These are phyloP conservation scores for Micromys minutus DNA, from an alignment of 2,113 vertebrate species.

Conservation along the genomic window DNA sequence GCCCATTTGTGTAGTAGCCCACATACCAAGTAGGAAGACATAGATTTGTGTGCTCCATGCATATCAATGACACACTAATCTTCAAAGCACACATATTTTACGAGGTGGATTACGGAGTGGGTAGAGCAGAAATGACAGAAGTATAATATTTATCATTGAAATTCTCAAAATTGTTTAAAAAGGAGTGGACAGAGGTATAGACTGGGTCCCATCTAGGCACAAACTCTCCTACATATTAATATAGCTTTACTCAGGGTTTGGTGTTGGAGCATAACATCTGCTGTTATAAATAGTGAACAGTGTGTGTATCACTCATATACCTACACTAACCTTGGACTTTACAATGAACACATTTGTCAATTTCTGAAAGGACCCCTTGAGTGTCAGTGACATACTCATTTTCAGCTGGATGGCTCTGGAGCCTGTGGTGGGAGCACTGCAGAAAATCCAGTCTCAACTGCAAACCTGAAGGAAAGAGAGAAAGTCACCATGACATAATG, in stretches of 20 bases:
- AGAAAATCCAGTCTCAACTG: neutral
- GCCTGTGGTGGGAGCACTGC: neutral
- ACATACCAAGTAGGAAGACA: neutral
- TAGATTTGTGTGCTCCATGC: neutral
- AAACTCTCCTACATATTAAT: neutral
- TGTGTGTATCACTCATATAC: neutral
- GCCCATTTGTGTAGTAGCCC: neutral
- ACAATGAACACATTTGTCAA: slow-evolving; percentile 3
- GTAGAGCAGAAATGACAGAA: neutral
- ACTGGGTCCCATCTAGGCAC: neutral
- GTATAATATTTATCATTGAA: neutral
- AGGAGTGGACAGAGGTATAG: neutral
- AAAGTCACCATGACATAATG: neutral
- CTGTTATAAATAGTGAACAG: neutral
- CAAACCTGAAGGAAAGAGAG: neutral
- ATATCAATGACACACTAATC: no score
- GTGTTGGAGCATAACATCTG: neutral
- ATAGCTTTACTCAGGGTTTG: neutral
- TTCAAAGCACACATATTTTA: neutral
- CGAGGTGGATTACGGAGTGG: neutral
- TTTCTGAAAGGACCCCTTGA: slow-evolving; percentile 14
- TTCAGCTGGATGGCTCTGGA: neutral
- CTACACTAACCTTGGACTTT: slow-evolving; percentile 22
- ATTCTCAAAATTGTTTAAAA: neutral
- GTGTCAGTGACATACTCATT: neutral